phyloP scores from a whole-genome alignment of 1,140 invertebrate species.

The Bombyx mandarina region DNA sequence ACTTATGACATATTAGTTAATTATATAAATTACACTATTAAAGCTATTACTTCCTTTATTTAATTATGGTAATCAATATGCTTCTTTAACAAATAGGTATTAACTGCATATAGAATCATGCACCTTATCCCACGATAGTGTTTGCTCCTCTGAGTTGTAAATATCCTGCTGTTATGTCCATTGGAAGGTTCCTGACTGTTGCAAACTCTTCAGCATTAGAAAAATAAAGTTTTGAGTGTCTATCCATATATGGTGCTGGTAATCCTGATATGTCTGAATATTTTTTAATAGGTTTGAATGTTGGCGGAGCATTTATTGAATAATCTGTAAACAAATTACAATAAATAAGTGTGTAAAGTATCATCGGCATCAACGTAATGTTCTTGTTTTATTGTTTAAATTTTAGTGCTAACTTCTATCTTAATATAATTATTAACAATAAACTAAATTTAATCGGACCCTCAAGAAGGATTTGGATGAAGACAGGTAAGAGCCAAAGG shows the following conservation, averaged over 20 bases:
- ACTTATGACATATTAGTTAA: too few species aligned
- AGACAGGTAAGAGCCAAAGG: too few species aligned
- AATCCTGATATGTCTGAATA: conserved; percentile 94
- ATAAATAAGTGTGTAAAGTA: background rate
- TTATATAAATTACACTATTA: too few species aligned
- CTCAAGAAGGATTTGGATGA: too few species aligned
- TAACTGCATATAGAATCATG: too few species aligned
- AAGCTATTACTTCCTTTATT: background rate
- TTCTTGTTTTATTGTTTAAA: conserved; percentile 3
- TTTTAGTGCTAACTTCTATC: background rate
- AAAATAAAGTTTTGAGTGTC: conserved; percentile 89
- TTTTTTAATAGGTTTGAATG: conserved; percentile 91
- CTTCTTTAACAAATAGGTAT: too few species aligned
- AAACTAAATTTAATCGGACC: background rate
- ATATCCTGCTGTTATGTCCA: conserved; percentile 92
- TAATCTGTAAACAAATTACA: conserved; percentile 74
- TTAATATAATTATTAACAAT: background rate
- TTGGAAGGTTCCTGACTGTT: conserved; percentile 86
- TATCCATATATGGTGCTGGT: conserved; percentile 89
- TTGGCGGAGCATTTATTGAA: conserved; percentile 90
- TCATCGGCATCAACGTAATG: too few species aligned
- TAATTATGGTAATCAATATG: background rate
- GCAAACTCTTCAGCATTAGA: conserved; percentile 89
- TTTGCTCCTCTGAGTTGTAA: conserved; percentile 87
- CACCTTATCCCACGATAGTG: conserved; percentile 81